These are phyloP conservation scores for Drosophila subquinaria DNA, from an alignment of 2,888 invertebrate species.

Conservation along the genomic window DNA sequence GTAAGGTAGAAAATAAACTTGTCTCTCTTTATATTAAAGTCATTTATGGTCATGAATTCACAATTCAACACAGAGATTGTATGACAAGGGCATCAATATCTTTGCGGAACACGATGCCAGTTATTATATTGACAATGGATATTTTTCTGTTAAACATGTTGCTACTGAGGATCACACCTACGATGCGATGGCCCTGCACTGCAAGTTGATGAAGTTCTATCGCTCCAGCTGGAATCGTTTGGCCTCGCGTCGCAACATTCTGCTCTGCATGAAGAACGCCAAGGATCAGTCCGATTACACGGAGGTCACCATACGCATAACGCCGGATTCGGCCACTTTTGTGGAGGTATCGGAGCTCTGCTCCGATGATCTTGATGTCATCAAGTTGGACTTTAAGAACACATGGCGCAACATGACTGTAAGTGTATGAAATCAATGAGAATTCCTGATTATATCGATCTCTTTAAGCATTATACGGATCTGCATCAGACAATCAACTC, in stretches of 20 bases:
- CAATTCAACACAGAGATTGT: constrained; percentile 59
- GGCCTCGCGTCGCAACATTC: constrained; percentile 75
- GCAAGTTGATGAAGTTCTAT: constrained; percentile 75
- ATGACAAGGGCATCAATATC: constrained; percentile 78
- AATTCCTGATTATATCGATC: background rate
- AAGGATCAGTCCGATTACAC: constrained; percentile 62
- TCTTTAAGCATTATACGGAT: constrained; percentile 72
- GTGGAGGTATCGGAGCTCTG: constrained; percentile 80
- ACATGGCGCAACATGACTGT: constrained; percentile 83
- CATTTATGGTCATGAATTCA: background rate
- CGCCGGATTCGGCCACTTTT: constrained; percentile 79
- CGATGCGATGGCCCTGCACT: constrained; percentile 75
- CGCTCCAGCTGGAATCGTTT: constrained; percentile 83
- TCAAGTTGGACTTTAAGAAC: constrained; percentile 69
- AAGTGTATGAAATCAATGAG: constrained; percentile 24
- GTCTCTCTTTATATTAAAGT: background rate
- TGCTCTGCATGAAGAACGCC: constrained; percentile 70
- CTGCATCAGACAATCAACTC: constrained; percentile 79
- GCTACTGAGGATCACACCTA: constrained; percentile 81
- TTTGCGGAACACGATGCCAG: constrained; percentile 82
- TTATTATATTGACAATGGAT: constrained; percentile 80
- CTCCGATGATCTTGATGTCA: constrained; percentile 69
- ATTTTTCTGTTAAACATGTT: constrained; percentile 80
- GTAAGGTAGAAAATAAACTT: constrained; percentile 59
- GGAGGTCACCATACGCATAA: constrained; percentile 69